phyloP scores from a whole-genome alignment of 2,113 vertebrate species.

The Felis chaus region DNA sequence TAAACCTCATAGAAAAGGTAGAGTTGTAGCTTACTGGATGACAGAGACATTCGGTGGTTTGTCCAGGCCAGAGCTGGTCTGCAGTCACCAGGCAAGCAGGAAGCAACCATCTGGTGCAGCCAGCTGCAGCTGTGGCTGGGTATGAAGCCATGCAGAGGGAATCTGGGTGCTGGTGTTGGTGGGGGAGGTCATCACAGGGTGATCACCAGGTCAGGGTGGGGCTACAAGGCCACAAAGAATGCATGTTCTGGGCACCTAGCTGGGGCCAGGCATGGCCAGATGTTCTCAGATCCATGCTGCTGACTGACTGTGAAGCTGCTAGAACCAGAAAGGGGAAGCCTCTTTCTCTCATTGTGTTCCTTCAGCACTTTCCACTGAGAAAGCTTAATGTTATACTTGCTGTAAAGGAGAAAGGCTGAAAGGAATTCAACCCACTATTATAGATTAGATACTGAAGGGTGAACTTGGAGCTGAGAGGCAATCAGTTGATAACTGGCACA shows the following conservation, averaged over 20 bases:
- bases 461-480: not conserved
- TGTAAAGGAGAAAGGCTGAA: not conserved
- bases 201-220: not conserved
- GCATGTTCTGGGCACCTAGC: rapidly evolving
- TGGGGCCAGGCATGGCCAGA: not conserved
- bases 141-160: not conserved
- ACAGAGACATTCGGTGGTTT: not conserved
- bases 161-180: not conserved
- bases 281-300: not conserved
- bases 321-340: not conserved
- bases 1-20: not conserved
- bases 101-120: not conserved
- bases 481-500: not conserved
- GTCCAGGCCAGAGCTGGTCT: not conserved
- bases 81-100: not conserved
- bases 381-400: not conserved
- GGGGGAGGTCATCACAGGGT: not conserved
- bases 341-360: not conserved
- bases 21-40: not conserved
- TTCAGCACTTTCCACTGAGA: not conserved
- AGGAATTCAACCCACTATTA: too few relatives aligned
- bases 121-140: not conserved
- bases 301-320: not conserved
- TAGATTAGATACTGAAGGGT: not conserved
- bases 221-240: not conserved